A percentile compares a stretch with the other conserved stretches of the same genome.
phyloP scores from a whole-genome alignment of 2,888 invertebrate species.

The Linyphia triangularis region DNA sequence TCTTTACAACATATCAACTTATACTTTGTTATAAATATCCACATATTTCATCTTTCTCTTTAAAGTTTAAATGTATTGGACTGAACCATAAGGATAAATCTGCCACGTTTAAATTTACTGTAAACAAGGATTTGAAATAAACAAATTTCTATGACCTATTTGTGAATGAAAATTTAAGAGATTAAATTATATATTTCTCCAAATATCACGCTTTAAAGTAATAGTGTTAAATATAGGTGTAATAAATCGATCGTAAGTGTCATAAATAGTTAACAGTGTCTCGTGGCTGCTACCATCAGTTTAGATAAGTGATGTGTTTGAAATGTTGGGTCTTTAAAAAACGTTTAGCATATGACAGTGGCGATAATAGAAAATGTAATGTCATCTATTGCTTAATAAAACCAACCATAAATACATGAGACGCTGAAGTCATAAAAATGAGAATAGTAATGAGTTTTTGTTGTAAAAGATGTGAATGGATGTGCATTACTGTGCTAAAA shows the following conservation, averaged over 20 bases:
- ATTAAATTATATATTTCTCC: too few species aligned
- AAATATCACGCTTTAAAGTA: too few species aligned
- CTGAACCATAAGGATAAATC: too few species aligned
- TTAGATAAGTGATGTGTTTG: slow-evolving; percentile 21
- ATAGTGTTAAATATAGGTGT: too few species aligned
- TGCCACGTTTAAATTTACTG: too few species aligned
- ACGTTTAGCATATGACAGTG: slow-evolving; percentile 45
- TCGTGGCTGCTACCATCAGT: neutral
- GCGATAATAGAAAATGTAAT: slow-evolving; percentile 54
- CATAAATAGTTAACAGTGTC: slow-evolving; percentile 16
- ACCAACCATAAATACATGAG: slow-evolving; percentile 52
- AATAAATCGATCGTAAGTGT: slow-evolving; percentile 12
- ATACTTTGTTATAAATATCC: too few species aligned
- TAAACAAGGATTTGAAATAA: too few species aligned
- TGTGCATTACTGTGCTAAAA: slow-evolving; percentile 17
- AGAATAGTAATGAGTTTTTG: slow-evolving; percentile 64
- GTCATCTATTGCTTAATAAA: slow-evolving; percentile 64
- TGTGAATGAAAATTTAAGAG: too few species aligned
- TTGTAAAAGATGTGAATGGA: slow-evolving; percentile 54
- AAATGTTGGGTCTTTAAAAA: slow-evolving; percentile 39
- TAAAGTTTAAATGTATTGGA: too few species aligned
- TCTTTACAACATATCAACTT: too few species aligned
- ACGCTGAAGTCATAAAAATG: slow-evolving; percentile 52
- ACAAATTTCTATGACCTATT: too few species aligned
- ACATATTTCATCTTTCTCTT: too few species aligned